Conservation (phyloP, 2,113 vertebrate species). For the Oostethus manadensis region DNA sequence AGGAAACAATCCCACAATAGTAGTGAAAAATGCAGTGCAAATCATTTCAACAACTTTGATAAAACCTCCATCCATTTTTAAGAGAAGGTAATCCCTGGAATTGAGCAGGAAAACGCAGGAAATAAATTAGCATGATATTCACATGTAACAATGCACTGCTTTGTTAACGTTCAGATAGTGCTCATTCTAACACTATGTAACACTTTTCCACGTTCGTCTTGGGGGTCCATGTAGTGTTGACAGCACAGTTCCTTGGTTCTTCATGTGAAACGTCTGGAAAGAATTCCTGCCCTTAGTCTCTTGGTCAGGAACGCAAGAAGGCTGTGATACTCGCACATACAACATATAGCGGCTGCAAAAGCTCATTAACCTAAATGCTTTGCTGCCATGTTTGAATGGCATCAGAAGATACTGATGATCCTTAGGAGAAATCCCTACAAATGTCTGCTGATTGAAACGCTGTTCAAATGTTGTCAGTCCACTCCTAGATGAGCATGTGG, state of each 20-base stretch:
- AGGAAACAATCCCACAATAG: slow-evolving; percentile 27
- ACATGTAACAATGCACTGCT: slow-evolving; percentile 56
- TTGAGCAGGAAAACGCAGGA: slow-evolving; percentile 54
- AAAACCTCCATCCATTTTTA: slow-evolving; percentile 53
- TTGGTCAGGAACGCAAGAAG: slow-evolving; percentile 18
- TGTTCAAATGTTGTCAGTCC: slow-evolving; percentile 22
- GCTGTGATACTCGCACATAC: slow-evolving; percentile 27
- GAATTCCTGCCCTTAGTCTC: slow-evolving; percentile 24
- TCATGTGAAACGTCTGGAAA: slow-evolving; percentile 14
- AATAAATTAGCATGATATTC: slow-evolving; percentile 61
- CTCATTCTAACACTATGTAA: slow-evolving; percentile 22
- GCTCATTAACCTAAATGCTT: slow-evolving; percentile 33
- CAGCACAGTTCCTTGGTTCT: slow-evolving; percentile 26
- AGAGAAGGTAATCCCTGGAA: slow-evolving; percentile 50
- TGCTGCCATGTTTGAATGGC: slow-evolving; percentile 24
- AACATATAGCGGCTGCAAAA: slow-evolving; percentile 32
- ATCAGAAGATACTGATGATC: slow-evolving; percentile 21
- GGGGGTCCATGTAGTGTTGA: slow-evolving; percentile 13
- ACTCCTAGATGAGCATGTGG: slow-evolving; percentile 25
- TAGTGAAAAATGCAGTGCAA: slow-evolving; percentile 56
- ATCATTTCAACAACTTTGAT: slow-evolving; percentile 49
- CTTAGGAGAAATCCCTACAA: slow-evolving; percentile 30
- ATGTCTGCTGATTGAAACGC: slow-evolving; percentile 39
- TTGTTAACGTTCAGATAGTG: slow-evolving; percentile 28
- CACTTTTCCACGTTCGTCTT: slow-evolving; percentile 26